Evolutionary conservation across 2,888 invertebrate species (phyloP).

Genomic region (Hirtodrosophila histrioides): DNA sequence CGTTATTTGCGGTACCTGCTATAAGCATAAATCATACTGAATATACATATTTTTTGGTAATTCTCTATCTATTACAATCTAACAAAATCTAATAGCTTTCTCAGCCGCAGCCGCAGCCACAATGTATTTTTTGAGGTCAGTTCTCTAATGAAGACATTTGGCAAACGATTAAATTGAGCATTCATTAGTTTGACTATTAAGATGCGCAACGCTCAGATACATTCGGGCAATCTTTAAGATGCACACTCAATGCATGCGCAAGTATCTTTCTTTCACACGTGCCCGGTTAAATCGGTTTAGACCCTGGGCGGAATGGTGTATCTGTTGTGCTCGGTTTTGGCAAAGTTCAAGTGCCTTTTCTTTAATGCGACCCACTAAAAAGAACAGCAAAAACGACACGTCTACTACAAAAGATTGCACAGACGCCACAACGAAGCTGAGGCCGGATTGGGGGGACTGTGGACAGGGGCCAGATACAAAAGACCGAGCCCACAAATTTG

Average conservation of each 20-base stretch:
- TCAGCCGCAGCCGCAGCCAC: neutral
- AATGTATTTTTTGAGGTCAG: constrained; percentile 15
- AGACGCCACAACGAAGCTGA: neutral
- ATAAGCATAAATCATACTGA: too few relatives aligned
- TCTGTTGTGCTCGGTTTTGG: constrained; percentile 22
- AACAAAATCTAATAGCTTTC: neutral
- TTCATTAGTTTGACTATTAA: constrained; percentile 18
- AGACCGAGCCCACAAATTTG: constrained; percentile 66
- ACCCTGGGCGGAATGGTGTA: neutral
- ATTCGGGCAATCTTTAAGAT: too few relatives aligned
- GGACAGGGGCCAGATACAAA: constrained; percentile 51
- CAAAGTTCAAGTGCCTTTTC: constrained; percentile 68
- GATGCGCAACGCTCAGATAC: constrained; percentile 12
- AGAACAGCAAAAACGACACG: constrained; percentile 62
- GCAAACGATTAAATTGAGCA: constrained; percentile 11
- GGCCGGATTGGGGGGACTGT: constrained; percentile 2
- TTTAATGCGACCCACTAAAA: constrained; percentile 72
- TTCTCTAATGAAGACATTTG: constrained; percentile 25
- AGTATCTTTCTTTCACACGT: constrained; percentile 18
- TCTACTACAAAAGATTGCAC: constrained; percentile 40
- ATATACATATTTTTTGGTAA: too few relatives aligned
- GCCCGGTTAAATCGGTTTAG: constrained; percentile 12
- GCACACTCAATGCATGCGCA: too few relatives aligned
- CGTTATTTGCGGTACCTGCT: too few relatives aligned
- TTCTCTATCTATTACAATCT: too few relatives aligned